Evolutionary conservation across 2,888 invertebrate species (phyloP), one percentile per base, ranked within the genome.

Genomic region (Drosophila nigricruria): DNA sequence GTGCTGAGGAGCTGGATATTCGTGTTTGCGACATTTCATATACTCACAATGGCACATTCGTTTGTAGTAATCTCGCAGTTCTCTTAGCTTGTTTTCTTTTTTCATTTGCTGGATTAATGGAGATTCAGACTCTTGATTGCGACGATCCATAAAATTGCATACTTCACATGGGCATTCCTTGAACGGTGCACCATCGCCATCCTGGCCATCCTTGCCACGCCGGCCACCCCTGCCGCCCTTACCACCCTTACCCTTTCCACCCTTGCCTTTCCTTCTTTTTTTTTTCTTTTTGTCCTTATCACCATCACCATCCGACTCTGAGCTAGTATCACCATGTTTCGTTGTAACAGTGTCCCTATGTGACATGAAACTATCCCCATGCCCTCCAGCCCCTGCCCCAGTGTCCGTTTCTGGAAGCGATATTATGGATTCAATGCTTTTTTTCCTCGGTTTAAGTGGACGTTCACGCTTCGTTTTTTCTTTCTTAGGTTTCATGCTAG

Each of bases 21-120:
- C 14, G 18, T 38, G 42, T 12, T 25, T 10, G 8, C 38, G 32
- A 8, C 30, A 23, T 8, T 42, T 59, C 5, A 61, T 18, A 5
- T 66, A 42, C 20, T 74, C 57, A 0, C 59, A 34, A 25, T 56
- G 52, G 40, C 77, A 52, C 61, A 62, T 70, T 12, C 12, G 43
- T 23, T 23, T 68, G 18, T 61, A 75, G 9, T 72, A 75, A 2
- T 65, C 53, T 9, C 49, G 27, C 0, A 78, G 72, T 9, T 75
- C 20, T 0, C 66, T 71, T 0, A 8, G 30, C 14, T 75, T 62
- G 14, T 59, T 53, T 1, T 73, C 61, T 1, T 10, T 23, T 18
- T 79, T 79, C 50, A 81, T n/a, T 42, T 73, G n/a, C 5, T 6
- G 1, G 2, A 80, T 75, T 2, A 72, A 30, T 0, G 79, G 80